Evolutionary conservation across 2,888 invertebrate genomes (phyloP).

Genomic region (Notodonta ziczac): DNA sequence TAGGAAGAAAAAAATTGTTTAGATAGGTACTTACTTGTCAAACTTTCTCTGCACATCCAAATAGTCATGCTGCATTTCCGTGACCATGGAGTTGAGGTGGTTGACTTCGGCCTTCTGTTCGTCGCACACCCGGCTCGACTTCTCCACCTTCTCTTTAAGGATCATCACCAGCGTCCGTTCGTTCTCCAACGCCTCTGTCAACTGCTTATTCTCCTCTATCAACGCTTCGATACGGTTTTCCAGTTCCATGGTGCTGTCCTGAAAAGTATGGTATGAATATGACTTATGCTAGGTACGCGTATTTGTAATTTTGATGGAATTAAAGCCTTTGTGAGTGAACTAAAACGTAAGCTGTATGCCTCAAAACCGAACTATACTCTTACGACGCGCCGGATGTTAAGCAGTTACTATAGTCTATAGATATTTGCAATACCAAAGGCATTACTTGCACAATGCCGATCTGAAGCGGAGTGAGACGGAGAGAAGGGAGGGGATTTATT

Average conservation of each 20-base stretch:
- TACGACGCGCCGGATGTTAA: too few species aligned
- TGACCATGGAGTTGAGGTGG: conserved; percentile 67
- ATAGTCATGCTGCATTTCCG: conserved; percentile 75
- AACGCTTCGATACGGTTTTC: conserved; percentile 76
- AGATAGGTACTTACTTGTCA: conserved; percentile 48
- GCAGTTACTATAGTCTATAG: too few species aligned
- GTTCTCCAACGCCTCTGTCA: conserved; percentile 79
- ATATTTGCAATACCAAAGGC: too few species aligned
- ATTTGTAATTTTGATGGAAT: not conserved
- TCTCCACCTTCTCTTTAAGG: conserved; percentile 78
- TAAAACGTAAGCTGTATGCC: too few species aligned
- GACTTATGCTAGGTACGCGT: not conserved
- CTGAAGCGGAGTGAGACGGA: too few species aligned
- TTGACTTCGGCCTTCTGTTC: conserved; percentile 81
- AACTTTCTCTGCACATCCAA: conserved; percentile 71
- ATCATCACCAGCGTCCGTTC: conserved; percentile 82
- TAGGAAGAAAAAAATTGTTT: too few species aligned
- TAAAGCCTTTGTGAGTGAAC: too few species aligned
- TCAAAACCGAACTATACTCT: too few species aligned
- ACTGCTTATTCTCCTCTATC: conserved; percentile 77
- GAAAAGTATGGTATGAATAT: conserved; percentile 33
- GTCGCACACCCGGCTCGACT: conserved; percentile 73
- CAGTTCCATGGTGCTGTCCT: conserved; percentile 71
- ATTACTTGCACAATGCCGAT: too few species aligned
- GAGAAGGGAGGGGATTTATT: too few species aligned